Evolutionary conservation across 2,113 vertebrate genomes (phyloP).

Genomic region (Accipiter cooperii): DNA sequence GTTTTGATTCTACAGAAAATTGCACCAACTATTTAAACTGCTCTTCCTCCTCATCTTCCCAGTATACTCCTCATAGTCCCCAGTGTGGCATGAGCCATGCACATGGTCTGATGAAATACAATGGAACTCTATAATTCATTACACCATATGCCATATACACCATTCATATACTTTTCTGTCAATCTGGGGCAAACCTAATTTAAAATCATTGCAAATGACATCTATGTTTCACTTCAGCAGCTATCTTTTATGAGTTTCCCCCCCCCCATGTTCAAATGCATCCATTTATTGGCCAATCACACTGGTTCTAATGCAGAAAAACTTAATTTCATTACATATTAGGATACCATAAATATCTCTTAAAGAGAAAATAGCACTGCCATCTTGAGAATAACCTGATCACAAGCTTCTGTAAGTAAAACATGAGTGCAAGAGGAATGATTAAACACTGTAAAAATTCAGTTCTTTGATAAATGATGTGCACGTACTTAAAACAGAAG

Average conservation of each 20-base stretch:
- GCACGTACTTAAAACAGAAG: neutral
- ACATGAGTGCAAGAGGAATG: neutral
- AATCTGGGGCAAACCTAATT: neutral
- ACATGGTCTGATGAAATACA: neutral
- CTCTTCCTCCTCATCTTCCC: neutral
- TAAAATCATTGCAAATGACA: neutral
- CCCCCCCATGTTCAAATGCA: neutral
- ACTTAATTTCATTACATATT: neutral
- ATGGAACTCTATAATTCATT: neutral
- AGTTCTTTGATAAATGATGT: neutral
- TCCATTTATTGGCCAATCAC: neutral
- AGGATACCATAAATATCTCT: neutral
- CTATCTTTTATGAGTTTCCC: neutral
- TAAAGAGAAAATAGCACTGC: neutral
- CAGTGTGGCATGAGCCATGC: neutral
- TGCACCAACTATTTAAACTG: neutral
- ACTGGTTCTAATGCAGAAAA: neutral
- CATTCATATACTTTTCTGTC: neutral
- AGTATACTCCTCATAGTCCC: neutral
- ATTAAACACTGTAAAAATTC: neutral
- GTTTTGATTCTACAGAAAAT: neutral
- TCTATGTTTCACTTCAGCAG: neutral
- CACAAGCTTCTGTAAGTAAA: neutral
- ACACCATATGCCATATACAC: neutral
- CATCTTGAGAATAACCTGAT: neutral